A percentile compares a stretch with the other conserved stretches of the same genome.
These are phyloP conservation scores for Urocolius indicus DNA, from an alignment of 2,113 vertebrate genomes.

Conservation along the genomic window DNA sequence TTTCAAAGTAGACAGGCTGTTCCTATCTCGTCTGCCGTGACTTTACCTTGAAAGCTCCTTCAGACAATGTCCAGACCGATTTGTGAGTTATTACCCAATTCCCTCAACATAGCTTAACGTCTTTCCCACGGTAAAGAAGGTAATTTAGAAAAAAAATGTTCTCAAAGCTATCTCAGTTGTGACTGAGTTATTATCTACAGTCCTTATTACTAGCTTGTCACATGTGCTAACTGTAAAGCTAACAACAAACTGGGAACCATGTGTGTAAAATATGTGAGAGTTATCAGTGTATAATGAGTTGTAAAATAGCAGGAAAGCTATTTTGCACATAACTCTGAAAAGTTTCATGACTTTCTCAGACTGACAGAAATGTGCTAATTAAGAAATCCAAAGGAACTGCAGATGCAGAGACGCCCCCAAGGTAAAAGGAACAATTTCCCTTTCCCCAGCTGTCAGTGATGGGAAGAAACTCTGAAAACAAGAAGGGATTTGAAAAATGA, in stretches of 20 bases:
- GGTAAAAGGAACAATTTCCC: neutral
- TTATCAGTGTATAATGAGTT: neutral
- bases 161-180: neutral
- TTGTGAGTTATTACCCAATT: neutral
- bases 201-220: neutral
- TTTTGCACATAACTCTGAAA: neutral
- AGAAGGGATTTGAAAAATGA: neutral
- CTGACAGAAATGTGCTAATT: neutral
- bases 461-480: neutral
- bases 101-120: neutral
- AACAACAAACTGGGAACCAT: neutral
- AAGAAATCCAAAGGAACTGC: neutral
- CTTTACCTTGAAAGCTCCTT: neutral
- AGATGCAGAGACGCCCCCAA: neutral
- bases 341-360: neutral
- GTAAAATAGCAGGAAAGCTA: neutral
- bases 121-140: constrained; percentile 25
- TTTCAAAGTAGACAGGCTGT: neutral
- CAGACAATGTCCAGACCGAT: neutral
- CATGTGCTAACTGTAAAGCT: neutral
- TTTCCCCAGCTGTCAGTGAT: neutral
- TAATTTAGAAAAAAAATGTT: constrained; percentile 24
- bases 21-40: neutral
- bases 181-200: neutral
- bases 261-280: neutral